These are phyloP conservation scores for Doryteuthis pealeii DNA, from an alignment of 1,140 invertebrate species.

Conservation along the genomic window DNA sequence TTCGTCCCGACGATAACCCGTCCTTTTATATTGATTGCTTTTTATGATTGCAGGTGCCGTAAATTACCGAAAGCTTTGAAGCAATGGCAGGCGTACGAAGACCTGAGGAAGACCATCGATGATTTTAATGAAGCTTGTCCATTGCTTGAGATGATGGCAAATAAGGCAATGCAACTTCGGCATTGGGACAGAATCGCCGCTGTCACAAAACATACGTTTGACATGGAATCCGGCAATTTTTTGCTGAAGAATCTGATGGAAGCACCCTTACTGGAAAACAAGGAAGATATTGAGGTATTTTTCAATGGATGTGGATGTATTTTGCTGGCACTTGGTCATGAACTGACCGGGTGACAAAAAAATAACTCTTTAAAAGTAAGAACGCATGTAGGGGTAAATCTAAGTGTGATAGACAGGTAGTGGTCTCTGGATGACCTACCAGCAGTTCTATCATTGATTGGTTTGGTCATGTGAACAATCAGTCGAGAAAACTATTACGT, in stretches of 20 bases:
- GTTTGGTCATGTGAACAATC: no score
- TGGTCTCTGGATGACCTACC: no score
- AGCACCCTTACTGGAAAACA: background rate
- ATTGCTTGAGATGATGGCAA: background rate
- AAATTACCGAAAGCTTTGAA: background rate
- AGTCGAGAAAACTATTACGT: no score
- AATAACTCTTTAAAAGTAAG: background rate
- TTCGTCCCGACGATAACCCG: no score
- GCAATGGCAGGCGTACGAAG: background rate
- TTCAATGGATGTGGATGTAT: no score
- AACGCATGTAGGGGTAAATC: background rate
- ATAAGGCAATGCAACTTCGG: background rate
- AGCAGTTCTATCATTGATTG: no score
- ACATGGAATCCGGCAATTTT: background rate
- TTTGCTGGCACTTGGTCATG: no score
- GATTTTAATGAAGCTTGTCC: background rate
- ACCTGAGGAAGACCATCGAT: background rate
- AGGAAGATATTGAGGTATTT: background rate
- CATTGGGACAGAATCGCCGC: background rate
- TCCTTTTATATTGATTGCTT: no score
- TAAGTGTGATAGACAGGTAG: constrained; percentile 70
- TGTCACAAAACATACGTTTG: background rate
- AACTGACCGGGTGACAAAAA: background rate
- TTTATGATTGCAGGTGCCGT: background rate
- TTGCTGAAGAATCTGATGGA: background rate